phyloP scores from a whole-genome alignment of 1,140 invertebrate genomes.

The Bombus pascuorum region DNA sequence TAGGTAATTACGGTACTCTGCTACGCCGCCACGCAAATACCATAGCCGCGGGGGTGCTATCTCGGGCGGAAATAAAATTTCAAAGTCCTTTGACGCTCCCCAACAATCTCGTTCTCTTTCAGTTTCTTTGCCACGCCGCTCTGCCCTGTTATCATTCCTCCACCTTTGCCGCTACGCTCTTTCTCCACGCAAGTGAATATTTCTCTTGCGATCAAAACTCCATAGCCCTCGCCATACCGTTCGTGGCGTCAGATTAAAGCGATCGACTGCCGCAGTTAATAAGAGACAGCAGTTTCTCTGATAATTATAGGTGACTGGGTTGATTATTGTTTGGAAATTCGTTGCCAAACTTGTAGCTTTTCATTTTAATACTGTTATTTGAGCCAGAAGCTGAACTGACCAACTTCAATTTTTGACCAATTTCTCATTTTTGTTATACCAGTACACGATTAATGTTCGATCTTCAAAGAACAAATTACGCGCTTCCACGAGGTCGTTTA shows the following conservation, averaged over 20 bases:
- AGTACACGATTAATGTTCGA: too few relatives aligned
- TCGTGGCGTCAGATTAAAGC: background rate
- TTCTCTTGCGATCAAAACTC: slow-evolving; percentile 21
- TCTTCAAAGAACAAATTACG: too few relatives aligned
- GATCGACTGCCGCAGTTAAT: background rate
- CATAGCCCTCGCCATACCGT: background rate
- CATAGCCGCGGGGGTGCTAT: slow-evolving; percentile 55
- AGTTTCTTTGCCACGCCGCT: slow-evolving; percentile 10
- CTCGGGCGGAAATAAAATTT: slow-evolving; percentile 66
- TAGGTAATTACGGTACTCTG: slow-evolving; percentile 64
- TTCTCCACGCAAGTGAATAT: background rate
- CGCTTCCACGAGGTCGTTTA: too few relatives aligned
- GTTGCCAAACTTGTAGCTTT: background rate
- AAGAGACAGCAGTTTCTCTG: background rate
- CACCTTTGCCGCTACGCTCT: background rate
- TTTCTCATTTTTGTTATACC: too few relatives aligned
- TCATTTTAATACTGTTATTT: too few relatives aligned
- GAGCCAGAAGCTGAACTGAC: too few relatives aligned
- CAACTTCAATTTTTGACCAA: too few relatives aligned
- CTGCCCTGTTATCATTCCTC: slow-evolving; percentile 37
- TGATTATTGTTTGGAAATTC: background rate
- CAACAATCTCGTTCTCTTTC: slow-evolving; percentile 46
- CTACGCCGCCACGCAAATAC: slow-evolving; percentile 57
- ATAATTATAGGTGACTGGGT: background rate
- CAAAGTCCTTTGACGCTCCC: slow-evolving; percentile 58